Evolutionary conservation across 2,888 invertebrate species (phyloP).

Genomic region (Rosalia funebris): DNA sequence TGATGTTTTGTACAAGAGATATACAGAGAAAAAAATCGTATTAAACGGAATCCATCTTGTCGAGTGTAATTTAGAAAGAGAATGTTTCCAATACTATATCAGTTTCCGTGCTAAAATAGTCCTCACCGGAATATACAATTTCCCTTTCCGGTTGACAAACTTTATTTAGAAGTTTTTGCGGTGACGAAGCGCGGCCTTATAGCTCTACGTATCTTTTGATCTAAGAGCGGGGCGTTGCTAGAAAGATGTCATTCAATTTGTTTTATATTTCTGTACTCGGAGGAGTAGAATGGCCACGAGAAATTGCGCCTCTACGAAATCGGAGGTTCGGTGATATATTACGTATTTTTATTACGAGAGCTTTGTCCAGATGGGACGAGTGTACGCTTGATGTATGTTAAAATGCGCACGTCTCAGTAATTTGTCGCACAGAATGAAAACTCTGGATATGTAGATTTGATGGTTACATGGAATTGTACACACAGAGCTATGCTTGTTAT

Average conservation of each 20-base stretch:
- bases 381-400: too few relatives aligned
- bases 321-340: neutral
- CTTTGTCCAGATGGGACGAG: neutral
- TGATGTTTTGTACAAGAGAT: too few relatives aligned
- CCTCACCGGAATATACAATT: slow-evolving; percentile 25
- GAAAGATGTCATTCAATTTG: slow-evolving; percentile 16
- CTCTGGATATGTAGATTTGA: too few relatives aligned
- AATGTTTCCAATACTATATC: slow-evolving; percentile 15
- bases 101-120: slow-evolving; percentile 15
- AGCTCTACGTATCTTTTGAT: slow-evolving; percentile 23
- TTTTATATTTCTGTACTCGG: slow-evolving; percentile 11
- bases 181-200: slow-evolving; percentile 8
- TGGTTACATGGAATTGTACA: too few relatives aligned
- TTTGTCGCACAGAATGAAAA: too few relatives aligned
- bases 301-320: slow-evolving; percentile 9
- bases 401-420: too few relatives aligned
- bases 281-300: neutral
- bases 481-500: too few relatives aligned
- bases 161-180: slow-evolving; percentile 26
- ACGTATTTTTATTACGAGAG: neutral
- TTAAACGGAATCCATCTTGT: too few relatives aligned
- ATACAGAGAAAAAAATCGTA: too few relatives aligned
- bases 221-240: slow-evolving; percentile 5
- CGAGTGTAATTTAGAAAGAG: slow-evolving; percentile 3
- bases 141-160: slow-evolving; percentile 23